phyloP scores from a whole-genome alignment of 2,888 invertebrate species.

The Archips xylosteana region DNA sequence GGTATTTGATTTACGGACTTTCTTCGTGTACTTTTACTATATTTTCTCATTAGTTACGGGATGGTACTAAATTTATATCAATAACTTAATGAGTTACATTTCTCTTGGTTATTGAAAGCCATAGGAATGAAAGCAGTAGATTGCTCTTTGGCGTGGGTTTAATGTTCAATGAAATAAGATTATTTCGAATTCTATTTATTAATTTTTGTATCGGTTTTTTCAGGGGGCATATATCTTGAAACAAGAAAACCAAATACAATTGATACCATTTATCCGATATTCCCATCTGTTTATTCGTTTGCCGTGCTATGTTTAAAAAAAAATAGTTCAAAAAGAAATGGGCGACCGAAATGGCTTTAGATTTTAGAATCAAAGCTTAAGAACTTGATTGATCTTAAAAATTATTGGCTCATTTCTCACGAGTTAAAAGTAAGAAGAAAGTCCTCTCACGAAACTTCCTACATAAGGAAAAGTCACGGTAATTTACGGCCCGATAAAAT shows the following conservation, averaged over 20 bases:
- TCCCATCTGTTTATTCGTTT: too few relatives aligned
- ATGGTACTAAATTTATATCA: slow-evolving; percentile 8
- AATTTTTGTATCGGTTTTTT: too few relatives aligned
- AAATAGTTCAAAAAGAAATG: background rate
- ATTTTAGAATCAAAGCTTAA: background rate
- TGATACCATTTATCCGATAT: too few relatives aligned
- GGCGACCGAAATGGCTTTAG: background rate
- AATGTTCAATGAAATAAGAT: too few relatives aligned
- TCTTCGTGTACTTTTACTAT: slow-evolving; percentile 42
- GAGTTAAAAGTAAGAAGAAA: background rate
- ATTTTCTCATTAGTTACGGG: slow-evolving; percentile 32
- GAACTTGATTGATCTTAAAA: slow-evolving; percentile 15
- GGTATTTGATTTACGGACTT: slow-evolving; percentile 43
- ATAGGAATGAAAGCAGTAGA: too few relatives aligned
- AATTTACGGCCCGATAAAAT: slow-evolving; percentile 28
- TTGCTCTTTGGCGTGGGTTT: too few relatives aligned
- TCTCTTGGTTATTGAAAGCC: background rate
- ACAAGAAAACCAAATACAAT: too few relatives aligned
- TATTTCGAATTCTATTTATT: too few relatives aligned
- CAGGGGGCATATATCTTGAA: too few relatives aligned
- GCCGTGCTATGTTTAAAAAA: too few relatives aligned
- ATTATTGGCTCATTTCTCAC: slow-evolving; percentile 12
- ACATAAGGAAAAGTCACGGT: slow-evolving; percentile 15
- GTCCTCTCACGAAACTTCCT: slow-evolving; percentile 8
- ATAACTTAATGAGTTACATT: background rate